A percentile compares a stretch with the other conserved stretches of the same genome.
Conservation (phyloP, 2,888 invertebrate species). For the Stramonita haemastoma region DNA sequence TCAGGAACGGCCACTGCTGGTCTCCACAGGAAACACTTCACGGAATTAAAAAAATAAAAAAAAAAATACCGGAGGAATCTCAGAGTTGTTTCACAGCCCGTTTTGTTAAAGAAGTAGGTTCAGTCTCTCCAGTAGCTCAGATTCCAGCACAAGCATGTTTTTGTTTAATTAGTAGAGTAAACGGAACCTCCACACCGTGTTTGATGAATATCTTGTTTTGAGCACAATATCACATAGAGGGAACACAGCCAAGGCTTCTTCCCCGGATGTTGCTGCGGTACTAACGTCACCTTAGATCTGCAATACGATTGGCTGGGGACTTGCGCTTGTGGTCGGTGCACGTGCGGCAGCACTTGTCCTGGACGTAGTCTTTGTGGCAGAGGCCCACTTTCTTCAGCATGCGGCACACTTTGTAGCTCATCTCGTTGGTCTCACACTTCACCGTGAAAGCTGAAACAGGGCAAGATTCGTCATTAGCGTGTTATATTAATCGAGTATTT, state of each 20-base stretch:
- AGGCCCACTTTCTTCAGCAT: slow-evolving; percentile 67
- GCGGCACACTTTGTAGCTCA: slow-evolving; percentile 69
- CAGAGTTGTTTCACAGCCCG: neutral
- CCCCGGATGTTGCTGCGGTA: neutral
- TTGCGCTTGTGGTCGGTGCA: slow-evolving; percentile 57
- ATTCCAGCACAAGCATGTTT: neutral
- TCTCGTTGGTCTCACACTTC: slow-evolving; percentile 66
- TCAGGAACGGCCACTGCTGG: neutral
- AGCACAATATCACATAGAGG: slow-evolving; percentile 41
- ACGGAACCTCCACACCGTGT: neutral
- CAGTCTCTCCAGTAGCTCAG: neutral
- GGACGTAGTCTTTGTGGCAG: slow-evolving; percentile 70
- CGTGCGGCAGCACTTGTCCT: slow-evolving; percentile 72
- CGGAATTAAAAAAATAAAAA: neutral
- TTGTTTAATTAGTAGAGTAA: neutral
- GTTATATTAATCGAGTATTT: too few species aligned
- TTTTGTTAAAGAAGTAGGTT: neutral
- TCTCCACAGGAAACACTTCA: too few species aligned
- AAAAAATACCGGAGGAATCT: neutral
- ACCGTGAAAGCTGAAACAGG: slow-evolving; percentile 60
- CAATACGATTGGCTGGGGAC: slow-evolving; percentile 40
- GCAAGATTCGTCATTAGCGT: too few species aligned
- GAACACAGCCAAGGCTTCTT: neutral
- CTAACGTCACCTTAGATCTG: slow-evolving; percentile 40
- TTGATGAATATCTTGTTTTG: slow-evolving; percentile 16